These are phyloP conservation scores for Diarsia dahlii DNA, from an alignment of 2,888 invertebrate species.

Conservation along the genomic window DNA sequence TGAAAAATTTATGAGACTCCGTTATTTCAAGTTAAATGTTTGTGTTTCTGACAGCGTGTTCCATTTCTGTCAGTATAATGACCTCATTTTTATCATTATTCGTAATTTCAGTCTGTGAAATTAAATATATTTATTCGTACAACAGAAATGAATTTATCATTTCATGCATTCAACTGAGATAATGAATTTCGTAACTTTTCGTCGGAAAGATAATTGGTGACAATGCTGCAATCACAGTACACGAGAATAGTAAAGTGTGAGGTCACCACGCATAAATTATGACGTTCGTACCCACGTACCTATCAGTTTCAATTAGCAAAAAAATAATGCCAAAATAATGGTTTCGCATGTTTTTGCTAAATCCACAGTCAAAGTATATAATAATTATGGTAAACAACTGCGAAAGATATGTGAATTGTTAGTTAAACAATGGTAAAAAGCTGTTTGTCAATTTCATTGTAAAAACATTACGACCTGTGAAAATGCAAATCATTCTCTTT, in stretches of 20 bases:
- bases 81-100: neutral
- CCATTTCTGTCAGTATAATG: neutral
- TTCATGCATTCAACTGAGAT: neutral
- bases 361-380: neutral
- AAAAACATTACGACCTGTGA: neutral
- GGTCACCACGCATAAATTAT: conserved; percentile 7
- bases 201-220: conserved; percentile 4
- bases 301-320: conserved; percentile 19
- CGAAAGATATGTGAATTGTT: conserved; percentile 19
- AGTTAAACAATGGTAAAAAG: conserved; percentile 7
- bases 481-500: conserved; percentile 22
- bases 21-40: neutral
- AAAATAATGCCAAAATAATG: conserved; percentile 28
- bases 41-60: neutral
- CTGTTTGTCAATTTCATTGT: conserved; percentile 5
- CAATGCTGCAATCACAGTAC: conserved; percentile 5
- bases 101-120: neutral
- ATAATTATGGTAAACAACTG: conserved; percentile 22
- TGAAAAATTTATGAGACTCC: conserved; percentile 21
- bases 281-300: neutral
- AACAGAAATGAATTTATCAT: neutral
- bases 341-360: conserved; percentile 20
- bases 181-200: conserved; percentile 3
- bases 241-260: conserved; percentile 2
- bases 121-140: neutral